These are phyloP conservation scores for Phrynosoma platyrhinos DNA, from an alignment of 2,113 vertebrate species.

Conservation along the genomic window DNA sequence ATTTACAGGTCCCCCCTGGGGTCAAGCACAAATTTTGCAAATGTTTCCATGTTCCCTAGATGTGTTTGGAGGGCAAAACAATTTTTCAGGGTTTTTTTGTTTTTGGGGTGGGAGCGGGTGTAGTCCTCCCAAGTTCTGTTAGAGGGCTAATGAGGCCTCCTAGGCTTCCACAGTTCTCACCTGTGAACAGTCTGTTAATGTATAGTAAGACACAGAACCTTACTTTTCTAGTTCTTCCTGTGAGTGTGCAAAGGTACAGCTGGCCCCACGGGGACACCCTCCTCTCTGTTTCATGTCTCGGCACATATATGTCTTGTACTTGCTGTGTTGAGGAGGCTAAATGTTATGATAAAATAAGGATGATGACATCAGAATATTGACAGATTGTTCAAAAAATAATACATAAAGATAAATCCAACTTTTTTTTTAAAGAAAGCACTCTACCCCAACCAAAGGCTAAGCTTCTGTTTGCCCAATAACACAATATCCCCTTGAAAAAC, in stretches of 20 bases:
- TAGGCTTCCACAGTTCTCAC: too few species aligned
- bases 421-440: too few species aligned
- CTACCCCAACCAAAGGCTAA: too few species aligned
- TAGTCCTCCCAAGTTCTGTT: too few species aligned
- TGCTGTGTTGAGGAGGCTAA: constrained; percentile 97
- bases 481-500: not conserved
- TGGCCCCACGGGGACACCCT: constrained; percentile 95
- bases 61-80: too few species aligned
- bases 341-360: constrained; percentile 37
- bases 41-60: too few species aligned
- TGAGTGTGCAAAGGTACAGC: constrained; percentile 97
- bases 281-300: constrained; percentile 98
- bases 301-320: constrained; percentile 99
- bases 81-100: too few species aligned
- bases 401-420: not conserved
- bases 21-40: too few species aligned
- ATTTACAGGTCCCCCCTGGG: too few species aligned
- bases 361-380: constrained; percentile 23
- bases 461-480: not conserved
- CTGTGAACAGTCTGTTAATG: rapidly evolving
- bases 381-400: constrained; percentile 1
- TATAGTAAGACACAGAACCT: constrained; percentile 58
- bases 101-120: too few species aligned
- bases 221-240: constrained; percentile 99
- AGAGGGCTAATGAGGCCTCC: too few species aligned